phyloP scores from a whole-genome alignment of 2,113 vertebrate genomes.

The Verasper variegatus region DNA sequence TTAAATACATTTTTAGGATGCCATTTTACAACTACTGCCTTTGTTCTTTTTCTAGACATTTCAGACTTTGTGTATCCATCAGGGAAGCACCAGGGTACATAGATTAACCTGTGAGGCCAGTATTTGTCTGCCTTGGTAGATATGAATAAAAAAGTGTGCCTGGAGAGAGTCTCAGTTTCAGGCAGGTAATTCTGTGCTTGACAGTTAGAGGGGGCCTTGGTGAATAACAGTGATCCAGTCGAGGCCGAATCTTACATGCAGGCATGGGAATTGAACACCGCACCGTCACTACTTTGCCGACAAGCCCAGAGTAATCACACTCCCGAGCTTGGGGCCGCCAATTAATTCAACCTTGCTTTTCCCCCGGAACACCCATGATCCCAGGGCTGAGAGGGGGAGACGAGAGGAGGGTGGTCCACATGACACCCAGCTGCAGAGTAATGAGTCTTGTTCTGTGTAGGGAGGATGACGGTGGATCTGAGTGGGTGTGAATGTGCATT shows the following conservation, averaged over 20 bases:
- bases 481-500: constrained; percentile 37
- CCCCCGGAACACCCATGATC: constrained; percentile 70
- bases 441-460: constrained; percentile 71
- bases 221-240: constrained; percentile 50
- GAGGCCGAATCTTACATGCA: constrained; percentile 72
- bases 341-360: constrained; percentile 84
- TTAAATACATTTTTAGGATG: background rate
- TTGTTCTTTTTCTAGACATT: background rate
- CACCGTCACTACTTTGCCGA: constrained; percentile 77
- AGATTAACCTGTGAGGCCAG: background rate
- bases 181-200: constrained; percentile 53
- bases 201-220: constrained; percentile 59
- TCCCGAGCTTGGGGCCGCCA: constrained; percentile 73
- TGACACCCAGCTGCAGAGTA: constrained; percentile 79
- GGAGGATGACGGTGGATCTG: constrained; percentile 2
- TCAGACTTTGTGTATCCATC: background rate
- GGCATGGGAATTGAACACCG: constrained; percentile 80
- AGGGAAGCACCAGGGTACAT: background rate
- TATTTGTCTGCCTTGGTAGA: constrained; percentile 1
- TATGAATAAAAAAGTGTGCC: constrained; percentile 16
- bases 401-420: constrained; percentile 70
- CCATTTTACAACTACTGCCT: background rate
- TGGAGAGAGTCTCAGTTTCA: constrained; percentile 34
- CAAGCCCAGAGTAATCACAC: constrained; percentile 84
- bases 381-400: constrained; percentile 69